Conservation (phyloP, 2,888 invertebrate genomes). For the Eumacrocentrus americanus region DNA sequence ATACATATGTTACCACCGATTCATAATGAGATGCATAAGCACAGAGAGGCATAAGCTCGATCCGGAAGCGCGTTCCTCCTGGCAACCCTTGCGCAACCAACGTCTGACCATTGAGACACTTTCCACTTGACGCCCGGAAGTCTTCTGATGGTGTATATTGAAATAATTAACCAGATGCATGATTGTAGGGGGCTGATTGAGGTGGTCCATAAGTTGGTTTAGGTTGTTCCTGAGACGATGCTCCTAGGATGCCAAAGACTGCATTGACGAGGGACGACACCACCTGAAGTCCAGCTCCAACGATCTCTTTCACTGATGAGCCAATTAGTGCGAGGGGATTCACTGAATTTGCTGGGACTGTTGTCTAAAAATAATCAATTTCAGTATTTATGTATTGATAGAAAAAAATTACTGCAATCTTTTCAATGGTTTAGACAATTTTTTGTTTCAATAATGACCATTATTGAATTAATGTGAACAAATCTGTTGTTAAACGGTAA, state of each 20-base stretch:
- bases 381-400: neutral
- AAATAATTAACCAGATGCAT: slow-evolving; percentile 19
- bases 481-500: neutral
- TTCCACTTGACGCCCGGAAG: neutral
- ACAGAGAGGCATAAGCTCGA: neutral
- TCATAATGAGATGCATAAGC: slow-evolving; percentile 9
- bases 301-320: slow-evolving; percentile 49
- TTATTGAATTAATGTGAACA: no score
- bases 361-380: slow-evolving; percentile 21
- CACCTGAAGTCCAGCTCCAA: slow-evolving; percentile 49
- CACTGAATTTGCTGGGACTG: slow-evolving; percentile 44
- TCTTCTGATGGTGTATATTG: neutral
- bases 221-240: slow-evolving; percentile 41
- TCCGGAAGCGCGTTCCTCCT: neutral
- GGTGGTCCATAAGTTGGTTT: slow-evolving; percentile 44
- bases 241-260: slow-evolving; percentile 48
- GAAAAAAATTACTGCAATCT: neutral
- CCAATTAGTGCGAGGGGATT: slow-evolving; percentile 46
- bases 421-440: neutral
- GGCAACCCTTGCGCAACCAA: slow-evolving; percentile 3
- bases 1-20: slow-evolving; percentile 2
- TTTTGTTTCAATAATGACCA: neutral
- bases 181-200: slow-evolving; percentile 19
- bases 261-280: slow-evolving; percentile 47
- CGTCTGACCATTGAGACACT: slow-evolving; percentile 7